Base-by-base conservation (phyloP, 2,797 vertebrate genomes). In the Fundulus diaphanus region DNA sequence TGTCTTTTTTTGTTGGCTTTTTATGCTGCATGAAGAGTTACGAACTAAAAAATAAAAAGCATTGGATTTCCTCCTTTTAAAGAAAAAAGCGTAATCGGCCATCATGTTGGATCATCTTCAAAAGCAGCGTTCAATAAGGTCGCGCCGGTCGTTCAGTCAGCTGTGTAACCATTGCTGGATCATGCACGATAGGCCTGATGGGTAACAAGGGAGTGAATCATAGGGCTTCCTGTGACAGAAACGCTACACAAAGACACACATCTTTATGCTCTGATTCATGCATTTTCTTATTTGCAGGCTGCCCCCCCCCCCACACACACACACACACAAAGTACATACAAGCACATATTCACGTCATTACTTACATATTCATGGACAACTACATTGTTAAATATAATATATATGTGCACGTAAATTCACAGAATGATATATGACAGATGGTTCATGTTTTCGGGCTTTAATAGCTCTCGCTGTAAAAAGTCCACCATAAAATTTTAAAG, bases 101-200 rank as follows among this genome's bases (percentile, higher is more conserved):
- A 33, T 91, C 84, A 27, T n/a, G 80, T 86, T 82, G 84, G 88
- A 90, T 90, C 85, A 85, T 76, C 85, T 83, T 90, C 87, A 87
- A 71, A 78, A 15, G 76, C 71, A 22, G 68, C 9, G 20, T 52
- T 79, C 51, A 74, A 68, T 84, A 66, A 77, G 79, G 81, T 82
- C 11, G 8, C 5, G 51, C 15, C 46, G 24, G 76, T 73, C 68
- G 76, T 44, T 79, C 83, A 18, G 44, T 86, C 40, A 56, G 61
- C 81, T 86, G 79, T 82, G 82, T 79, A 78, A 81, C 79, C 76
- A 79, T 83, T 57, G 68, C 70, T 1, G 69, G 75, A 79, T 82
- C 75, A 59, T 52, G 80, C 63, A 82, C 78, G 80, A 85, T 66
- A 12, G 69, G 70, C 76, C 79, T 83, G 82, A 88, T 85, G 82